Base-by-base conservation (phyloP, 2,797 vertebrate species). In the Mormyrops boulengeri region DNA sequence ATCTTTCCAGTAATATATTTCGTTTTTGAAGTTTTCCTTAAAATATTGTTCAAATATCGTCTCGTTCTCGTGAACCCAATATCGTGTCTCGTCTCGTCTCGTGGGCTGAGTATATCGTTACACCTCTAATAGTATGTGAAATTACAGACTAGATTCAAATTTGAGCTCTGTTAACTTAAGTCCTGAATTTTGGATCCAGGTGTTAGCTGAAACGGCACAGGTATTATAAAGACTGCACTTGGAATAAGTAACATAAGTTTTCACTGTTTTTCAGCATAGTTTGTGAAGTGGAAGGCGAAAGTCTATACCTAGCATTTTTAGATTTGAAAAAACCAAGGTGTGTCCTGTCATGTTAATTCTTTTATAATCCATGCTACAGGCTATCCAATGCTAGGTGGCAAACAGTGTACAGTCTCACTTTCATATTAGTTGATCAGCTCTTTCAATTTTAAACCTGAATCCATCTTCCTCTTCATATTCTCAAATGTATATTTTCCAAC, bases 401-500 rank as follows among this genome's bases (percentile, higher is more conserved):
- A 73, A 17, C 30, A 38, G 12, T 38, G 12, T 2, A 5, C 12
- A 38, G 66, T 73, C 66, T 73, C 66, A 73, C 30, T 73, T 73
- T 38, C 66, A 73, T 73, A 34, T 38, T 38, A 14, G 80, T 89
- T 90, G 90, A 91, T 89, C 91, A 89, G 7, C 84, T 26, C 87
- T 53, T 47, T 55, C 8, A 38, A 38, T 73, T 73, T 38, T 73
- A 38, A 73, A 73, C 66, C 30, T 34, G 30, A 86, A 62, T 73
- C 57, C 88, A 88, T 91, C 87, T 86, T 85, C 55, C 89, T 69
- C 49, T 77, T 89, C 52, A 88, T 84, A 84, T 90, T 88, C 22
- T 88, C 26, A 85, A 90, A 90, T 90, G 88, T 88, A 92, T 88
- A 84, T 90, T 90, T 91, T 86, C 86, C 62, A 87, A 47, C 52